Evolutionary conservation across 2,797 vertebrate genomes (phyloP).

Genomic region (Rousettus madagascariensis): DNA sequence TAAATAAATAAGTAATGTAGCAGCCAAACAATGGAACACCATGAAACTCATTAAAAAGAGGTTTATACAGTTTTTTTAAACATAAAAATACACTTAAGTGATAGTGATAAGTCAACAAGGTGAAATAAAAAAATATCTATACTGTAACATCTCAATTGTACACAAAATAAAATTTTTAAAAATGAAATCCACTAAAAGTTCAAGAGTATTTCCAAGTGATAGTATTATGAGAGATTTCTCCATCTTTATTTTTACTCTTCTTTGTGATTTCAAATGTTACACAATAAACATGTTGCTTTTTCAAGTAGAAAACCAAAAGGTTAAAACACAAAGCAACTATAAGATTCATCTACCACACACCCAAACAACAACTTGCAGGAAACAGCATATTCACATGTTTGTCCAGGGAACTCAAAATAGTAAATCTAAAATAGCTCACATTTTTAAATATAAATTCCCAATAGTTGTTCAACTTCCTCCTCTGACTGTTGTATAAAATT

Average conservation of each 20-base stretch:
- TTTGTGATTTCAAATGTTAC: neutral
- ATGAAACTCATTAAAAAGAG: neutral
- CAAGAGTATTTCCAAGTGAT: neutral
- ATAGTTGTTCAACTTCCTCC: neutral
- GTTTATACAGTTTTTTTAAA: neutral
- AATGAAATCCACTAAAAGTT: neutral
- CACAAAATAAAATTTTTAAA: neutral
- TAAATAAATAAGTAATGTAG: neutral
- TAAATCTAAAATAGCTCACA: neutral
- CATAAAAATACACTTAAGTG: neutral
- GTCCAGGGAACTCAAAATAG: neutral
- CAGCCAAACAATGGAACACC: neutral
- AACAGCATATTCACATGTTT: neutral
- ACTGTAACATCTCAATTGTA: neutral
- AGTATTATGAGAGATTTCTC: neutral
- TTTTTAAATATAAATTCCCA: neutral
- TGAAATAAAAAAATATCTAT: neutral
- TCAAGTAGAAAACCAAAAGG: neutral
- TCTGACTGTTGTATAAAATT: neutral
- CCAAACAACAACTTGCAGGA: neutral
- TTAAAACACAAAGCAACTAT: neutral
- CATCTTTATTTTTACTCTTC: neutral
- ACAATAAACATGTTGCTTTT: neutral
- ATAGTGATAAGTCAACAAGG: neutral
- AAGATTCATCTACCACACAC: neutral